Conservation (phyloP, 2,797 vertebrate species). For the Periparus ater region DNA sequence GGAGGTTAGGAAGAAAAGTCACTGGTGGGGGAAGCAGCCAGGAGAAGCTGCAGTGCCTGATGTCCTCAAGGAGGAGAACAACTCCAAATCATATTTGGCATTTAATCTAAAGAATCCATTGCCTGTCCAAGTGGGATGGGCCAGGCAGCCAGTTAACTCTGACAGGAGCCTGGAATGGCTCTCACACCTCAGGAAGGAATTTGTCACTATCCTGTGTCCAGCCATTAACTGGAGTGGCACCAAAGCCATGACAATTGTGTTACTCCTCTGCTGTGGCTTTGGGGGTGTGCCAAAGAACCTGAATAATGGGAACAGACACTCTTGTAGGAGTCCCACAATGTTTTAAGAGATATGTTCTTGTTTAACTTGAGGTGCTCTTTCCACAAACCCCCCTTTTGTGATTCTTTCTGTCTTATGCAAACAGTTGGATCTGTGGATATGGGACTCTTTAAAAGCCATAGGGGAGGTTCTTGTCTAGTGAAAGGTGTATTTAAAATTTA, state of each 20-base stretch:
- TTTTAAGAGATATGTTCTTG: not conserved
- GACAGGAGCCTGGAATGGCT: not conserved
- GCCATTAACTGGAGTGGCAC: not conserved
- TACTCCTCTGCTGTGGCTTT: not conserved
- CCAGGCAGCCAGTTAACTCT: not conserved
- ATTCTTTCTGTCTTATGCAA: not conserved
- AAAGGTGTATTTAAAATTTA: not conserved
- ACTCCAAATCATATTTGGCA: not conserved
- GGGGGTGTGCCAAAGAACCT: not conserved
- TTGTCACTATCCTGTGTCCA: not conserved
- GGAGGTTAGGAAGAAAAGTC: not conserved
- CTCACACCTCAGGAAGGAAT: not conserved
- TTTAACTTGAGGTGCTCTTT: not conserved
- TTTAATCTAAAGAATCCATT: not conserved
- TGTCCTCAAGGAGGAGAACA: not conserved
- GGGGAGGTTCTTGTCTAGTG: no score
- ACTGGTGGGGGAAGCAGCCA: not conserved
- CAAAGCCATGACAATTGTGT: fast-evolving
- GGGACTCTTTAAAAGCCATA: not conserved
- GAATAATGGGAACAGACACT: fast-evolving
- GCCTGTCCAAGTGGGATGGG: not conserved
- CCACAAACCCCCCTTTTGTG: not conserved
- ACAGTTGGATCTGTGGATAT: not conserved
- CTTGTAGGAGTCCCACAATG: not conserved
- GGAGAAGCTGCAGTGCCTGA: not conserved